Evolutionary conservation across 1,140 invertebrate genomes (phyloP).

Genomic region (Sinella curviseta): DNA sequence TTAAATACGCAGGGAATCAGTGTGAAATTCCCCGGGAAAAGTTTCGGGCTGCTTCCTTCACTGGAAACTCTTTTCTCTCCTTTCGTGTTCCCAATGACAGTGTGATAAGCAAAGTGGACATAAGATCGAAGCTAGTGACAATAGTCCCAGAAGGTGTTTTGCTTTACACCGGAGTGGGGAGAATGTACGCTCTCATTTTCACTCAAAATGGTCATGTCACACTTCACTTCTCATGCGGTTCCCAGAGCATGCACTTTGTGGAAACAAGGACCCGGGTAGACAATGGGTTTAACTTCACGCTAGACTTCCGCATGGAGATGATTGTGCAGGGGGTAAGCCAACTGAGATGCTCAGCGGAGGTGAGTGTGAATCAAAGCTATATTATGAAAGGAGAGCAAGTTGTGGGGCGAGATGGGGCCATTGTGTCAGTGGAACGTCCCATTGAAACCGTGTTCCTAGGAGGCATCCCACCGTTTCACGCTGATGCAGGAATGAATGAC

Average conservation of each 20-base stretch:
- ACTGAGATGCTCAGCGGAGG: slow-evolving; percentile 31
- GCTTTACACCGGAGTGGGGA: slow-evolving; percentile 6
- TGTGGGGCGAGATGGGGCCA: not conserved
- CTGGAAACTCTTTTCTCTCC: slow-evolving; percentile 43
- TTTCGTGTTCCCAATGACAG: slow-evolving; percentile 34
- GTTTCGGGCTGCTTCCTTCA: slow-evolving; percentile 39
- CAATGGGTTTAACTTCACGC: slow-evolving; percentile 49
- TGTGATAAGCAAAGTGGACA: slow-evolving; percentile 2
- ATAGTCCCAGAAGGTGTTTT: slow-evolving; percentile 45
- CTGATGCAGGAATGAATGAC: slow-evolving; percentile 27
- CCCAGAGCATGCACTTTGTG: slow-evolving; percentile 48
- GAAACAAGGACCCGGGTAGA: slow-evolving; percentile 48
- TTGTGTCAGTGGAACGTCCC: not conserved
- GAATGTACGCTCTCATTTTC: slow-evolving; percentile 44
- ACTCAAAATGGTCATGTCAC: slow-evolving; percentile 41
- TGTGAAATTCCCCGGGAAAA: slow-evolving; percentile 36
- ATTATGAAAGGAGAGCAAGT: slow-evolving; percentile 48
- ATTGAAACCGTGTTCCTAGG: slow-evolving; percentile 41
- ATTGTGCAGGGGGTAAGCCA: slow-evolving; percentile 10
- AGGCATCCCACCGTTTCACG: slow-evolving; percentile 26
- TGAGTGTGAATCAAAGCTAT: slow-evolving; percentile 46
- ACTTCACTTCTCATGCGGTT: slow-evolving; percentile 49
- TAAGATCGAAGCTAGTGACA: slow-evolving; percentile 40
- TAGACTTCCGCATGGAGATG: slow-evolving; percentile 42
- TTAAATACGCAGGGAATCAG: slow-evolving; percentile 39